These are phyloP conservation scores for Drosophila nigrodunni DNA, from an alignment of 1,140 invertebrate genomes.

Conservation along the genomic window DNA sequence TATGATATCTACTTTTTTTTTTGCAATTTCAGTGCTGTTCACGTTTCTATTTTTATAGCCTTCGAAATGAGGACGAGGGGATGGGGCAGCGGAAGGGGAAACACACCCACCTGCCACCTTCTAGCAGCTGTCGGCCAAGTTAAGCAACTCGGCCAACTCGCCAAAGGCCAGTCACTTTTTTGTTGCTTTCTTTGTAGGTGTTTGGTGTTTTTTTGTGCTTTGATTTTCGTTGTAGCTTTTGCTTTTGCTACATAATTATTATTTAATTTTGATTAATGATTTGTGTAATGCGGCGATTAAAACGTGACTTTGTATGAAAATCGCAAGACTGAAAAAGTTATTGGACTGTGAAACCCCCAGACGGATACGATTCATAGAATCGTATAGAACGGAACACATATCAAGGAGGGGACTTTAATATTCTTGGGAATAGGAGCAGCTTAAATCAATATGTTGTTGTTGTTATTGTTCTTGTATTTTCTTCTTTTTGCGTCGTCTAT, in stretches of 20 bases:
- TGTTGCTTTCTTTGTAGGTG: conserved; percentile 28
- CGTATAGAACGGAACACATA: conserved; percentile 15
- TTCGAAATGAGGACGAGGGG: conserved; percentile 15
- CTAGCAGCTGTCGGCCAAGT: conserved; percentile 21
- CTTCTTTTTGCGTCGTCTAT: conserved; percentile 58
- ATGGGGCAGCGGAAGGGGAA: conserved; percentile 9
- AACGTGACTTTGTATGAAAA: conserved; percentile 72
- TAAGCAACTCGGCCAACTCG: conserved; percentile 26
- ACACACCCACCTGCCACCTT: conserved; percentile 48
- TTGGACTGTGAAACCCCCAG: conserved; percentile 56
- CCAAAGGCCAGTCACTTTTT: conserved; percentile 41
- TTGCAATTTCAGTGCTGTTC: conserved; percentile 19
- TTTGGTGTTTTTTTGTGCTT: not conserved
- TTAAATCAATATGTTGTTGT: conserved; percentile 63
- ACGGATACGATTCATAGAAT: conserved; percentile 42
- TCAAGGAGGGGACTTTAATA: conserved; percentile 9
- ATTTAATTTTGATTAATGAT: conserved; percentile 83
- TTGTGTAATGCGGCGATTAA: conserved; percentile 70
- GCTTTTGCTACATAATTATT: conserved; percentile 69
- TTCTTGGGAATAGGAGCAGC: conserved; percentile 62
- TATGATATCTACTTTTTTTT: conserved; percentile 12
- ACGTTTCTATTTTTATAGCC: conserved; percentile 52
- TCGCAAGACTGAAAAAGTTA: conserved; percentile 56
- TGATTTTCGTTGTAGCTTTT: too few relatives aligned
- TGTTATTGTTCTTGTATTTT: conserved; percentile 25